Evolutionary conservation across 1,140 invertebrate genomes (phyloP), one percentile per base, ranked within the genome.

Genomic region (Meloidogyne chitwoodi): DNA sequence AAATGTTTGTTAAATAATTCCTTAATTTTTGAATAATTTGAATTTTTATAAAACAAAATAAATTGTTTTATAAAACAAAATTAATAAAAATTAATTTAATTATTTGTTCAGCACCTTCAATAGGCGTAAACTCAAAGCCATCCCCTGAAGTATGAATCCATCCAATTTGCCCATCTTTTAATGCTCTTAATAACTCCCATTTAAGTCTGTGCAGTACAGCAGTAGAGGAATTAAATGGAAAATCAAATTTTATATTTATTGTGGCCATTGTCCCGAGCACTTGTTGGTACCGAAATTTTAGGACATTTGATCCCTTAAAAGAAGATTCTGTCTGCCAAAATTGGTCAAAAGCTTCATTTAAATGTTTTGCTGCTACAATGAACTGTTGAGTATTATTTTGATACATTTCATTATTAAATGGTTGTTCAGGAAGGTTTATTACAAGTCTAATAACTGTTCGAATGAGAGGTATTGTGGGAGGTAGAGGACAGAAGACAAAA

Each of bases 191-290:
- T 31, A 80, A 73, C 10, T 65, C 29, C 63, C 79, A 38, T 63
- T 76, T 68, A 16, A 81, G 61, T n/a, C 31, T 24, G 11, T 73
- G 70, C 22, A 73, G n/a, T 12, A 63, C 14, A 31, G 44, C 22
- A 6, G n/a, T 31, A 3, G 61, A 24, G n/a, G 29, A 44, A 63
- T 70, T n/a, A 6, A 56, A 22, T n/a, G 76, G 63, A 29, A 75
- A 61, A 11, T 61, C 69, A 65, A 83, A 81, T 16, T 44, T 78
- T 10, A 82, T 26, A 76, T 81, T 70, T 16, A 83, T 48, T n/a
- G 73, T 82, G 1, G 72, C 81, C 71, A 83, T 63, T 0, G 79
- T 83, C 11, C 80, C 80, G 24, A 81, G 62, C 2, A 80, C 79
- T 26, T 71, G 41, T 70, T 81, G 61, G 48, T 81, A 80, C 22